Evolutionary conservation across 2,113 vertebrate genomes (phyloP).

Genomic region (Pluvialis apricaria): DNA sequence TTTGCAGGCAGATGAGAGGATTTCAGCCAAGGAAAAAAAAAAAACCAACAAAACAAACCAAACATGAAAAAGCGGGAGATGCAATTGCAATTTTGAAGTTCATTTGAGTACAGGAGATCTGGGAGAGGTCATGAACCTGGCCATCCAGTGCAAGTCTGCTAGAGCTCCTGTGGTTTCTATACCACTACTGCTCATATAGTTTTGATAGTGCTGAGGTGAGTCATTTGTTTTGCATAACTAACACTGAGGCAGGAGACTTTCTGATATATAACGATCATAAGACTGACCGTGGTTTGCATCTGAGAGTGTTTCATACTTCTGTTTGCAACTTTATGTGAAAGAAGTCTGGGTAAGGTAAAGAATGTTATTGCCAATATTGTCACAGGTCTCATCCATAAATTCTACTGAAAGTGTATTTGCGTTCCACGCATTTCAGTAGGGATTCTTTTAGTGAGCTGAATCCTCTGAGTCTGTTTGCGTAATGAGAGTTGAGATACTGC

Average conservation of each 20-base stretch:
- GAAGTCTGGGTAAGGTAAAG: neutral
- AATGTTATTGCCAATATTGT: neutral
- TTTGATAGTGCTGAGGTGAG: neutral
- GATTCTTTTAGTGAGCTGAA: neutral
- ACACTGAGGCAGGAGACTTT: neutral
- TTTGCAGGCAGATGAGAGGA: neutral
- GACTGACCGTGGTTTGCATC: neutral
- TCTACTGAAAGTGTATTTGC: neutral
- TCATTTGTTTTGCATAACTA: neutral
- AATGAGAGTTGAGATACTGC: neutral
- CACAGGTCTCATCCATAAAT: neutral
- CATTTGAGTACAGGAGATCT: neutral
- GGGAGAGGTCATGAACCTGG: neutral
- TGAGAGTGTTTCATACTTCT: neutral
- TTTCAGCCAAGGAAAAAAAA: neutral
- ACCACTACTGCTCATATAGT: neutral
- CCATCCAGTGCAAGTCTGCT: neutral
- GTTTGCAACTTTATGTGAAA: neutral
- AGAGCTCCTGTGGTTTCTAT: neutral
- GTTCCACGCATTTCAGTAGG: neutral
- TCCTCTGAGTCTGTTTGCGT: neutral
- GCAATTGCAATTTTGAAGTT: neutral
- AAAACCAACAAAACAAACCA: neutral
- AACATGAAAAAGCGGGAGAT: neutral
- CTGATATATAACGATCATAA: rapidly evolving